Evolutionary conservation across 2,797 vertebrate species (phyloP), one percentile per base, ranked within the genome.

Genomic region (Syndactyla subalaris): DNA sequence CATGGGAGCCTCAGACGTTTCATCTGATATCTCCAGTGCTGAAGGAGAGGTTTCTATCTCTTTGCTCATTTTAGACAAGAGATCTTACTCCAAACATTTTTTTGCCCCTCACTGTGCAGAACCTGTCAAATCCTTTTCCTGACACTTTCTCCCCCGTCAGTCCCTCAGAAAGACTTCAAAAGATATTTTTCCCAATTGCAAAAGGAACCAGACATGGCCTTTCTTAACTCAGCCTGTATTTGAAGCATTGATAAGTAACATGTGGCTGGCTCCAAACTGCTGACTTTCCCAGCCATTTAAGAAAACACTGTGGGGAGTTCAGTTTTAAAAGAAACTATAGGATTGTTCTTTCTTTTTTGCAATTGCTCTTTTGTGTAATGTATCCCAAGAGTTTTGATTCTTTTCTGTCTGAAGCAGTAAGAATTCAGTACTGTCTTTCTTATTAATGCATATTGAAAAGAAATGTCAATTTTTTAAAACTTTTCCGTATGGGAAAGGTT

Each of bases 201-300:
- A 58, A 91, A 81, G 75, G 81, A 96, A 55, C 90, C 78, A 95
- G 94, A 89, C 93, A 7, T 63, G 62, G 90, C 74, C 80, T 95
- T 90, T 93, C 80, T 73, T 92, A 67, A 67, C 46, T 96, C 57
- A 70, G 88, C 85, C 88, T 95, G 55, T 21, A 95, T 89, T 73
- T 92, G 94, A 92, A 96, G 77, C 88, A 88, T 83, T 97, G 96
- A 97, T 97, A 97, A 97, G 91, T 96, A 97, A 95, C 92, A 93
- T 92, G 94, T 95, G 96, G 88, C 95, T 93, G 94, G 55, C 91
- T 95, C 83, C 68, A 92, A 94, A 89, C 72, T 87, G 72, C 89
- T 92, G 87, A 75, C 82, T 89, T 96, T 93, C 82, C 79, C 91
- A 96, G 84, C 55, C 72, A 24, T 93, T 94, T 92, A 62, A 90